These are phyloP conservation scores for Halcyon leucocephala DNA, from an alignment of 2,797 vertebrate genomes.

Conservation along the genomic window DNA sequence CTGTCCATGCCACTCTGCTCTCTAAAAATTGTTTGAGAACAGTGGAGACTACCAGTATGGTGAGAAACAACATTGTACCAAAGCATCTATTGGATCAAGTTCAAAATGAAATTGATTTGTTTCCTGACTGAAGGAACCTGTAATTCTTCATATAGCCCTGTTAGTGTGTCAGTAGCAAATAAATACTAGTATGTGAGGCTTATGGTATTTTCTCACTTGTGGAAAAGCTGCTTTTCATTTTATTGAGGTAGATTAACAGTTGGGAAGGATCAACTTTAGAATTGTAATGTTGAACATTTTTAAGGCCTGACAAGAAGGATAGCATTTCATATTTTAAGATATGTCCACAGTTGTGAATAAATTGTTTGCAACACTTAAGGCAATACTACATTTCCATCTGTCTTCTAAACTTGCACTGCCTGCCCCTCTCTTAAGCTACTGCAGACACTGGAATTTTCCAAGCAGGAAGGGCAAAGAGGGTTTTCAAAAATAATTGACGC, in stretches of 20 bases:
- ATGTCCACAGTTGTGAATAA: neutral
- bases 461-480: neutral
- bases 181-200: neutral
- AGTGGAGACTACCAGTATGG: neutral
- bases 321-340: neutral
- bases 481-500: neutral
- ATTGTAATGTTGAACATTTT: neutral
- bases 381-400: neutral
- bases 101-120: neutral
- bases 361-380: neutral
- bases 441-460: neutral
- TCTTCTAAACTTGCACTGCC: neutral
- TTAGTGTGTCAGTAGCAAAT: neutral
- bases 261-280: neutral
- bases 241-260: neutral
- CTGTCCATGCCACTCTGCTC: neutral
- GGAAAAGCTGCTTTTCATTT: neutral
- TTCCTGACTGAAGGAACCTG: neutral
- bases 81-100: neutral
- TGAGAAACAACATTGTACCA: neutral
- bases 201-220: neutral
- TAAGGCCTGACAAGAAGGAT: neutral
- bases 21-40: neutral
- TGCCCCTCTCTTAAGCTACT: neutral
- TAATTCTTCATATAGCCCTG: neutral